A percentile compares a stretch with the other conserved stretches of the same genome.
These are phyloP conservation scores for Ctenodactylus gundi DNA, from an alignment of 2,113 vertebrate genomes.

Conservation along the genomic window DNA sequence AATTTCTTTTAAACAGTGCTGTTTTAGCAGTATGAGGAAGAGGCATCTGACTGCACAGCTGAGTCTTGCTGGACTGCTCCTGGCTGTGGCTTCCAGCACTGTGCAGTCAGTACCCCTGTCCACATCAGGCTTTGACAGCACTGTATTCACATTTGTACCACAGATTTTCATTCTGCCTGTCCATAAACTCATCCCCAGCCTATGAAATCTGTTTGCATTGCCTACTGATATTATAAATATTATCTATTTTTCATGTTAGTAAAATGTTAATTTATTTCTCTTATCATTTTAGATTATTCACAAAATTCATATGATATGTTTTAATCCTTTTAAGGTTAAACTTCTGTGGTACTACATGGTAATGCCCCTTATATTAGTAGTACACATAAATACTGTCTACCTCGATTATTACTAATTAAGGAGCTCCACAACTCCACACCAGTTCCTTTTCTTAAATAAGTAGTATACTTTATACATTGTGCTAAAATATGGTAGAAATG, in stretches of 20 bases:
- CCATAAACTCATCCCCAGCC: neutral
- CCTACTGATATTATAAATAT: slow-evolving; percentile 16
- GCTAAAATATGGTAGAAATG: neutral
- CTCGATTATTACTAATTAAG: slow-evolving; percentile 17
- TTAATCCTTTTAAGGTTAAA: slow-evolving; percentile 5
- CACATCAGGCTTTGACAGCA: neutral
- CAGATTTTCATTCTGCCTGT: neutral
- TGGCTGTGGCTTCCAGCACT: rapidly evolving
- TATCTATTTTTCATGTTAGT: neutral
- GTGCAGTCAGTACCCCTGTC: no score
- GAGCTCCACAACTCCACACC: neutral
- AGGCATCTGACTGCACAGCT: neutral
- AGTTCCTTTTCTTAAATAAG: slow-evolving; percentile 23
- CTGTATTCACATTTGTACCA: neutral
- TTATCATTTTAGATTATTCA: slow-evolving; percentile 28
- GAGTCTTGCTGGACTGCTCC: neutral
- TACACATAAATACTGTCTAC: neutral
- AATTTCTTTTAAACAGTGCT: neutral
- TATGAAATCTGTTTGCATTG: neutral
- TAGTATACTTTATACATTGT: neutral
- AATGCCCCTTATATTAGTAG: neutral
- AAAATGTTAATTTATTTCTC: slow-evolving; percentile 28
- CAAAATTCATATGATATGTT: neutral
- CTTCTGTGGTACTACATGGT: neutral
- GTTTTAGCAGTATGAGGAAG: neutral